Percentiles rank a stretch among this genome's conserved stretches.
Conservation (phyloP, 2,113 vertebrate genomes). For the Oncorhynchus mykiss region DNA sequence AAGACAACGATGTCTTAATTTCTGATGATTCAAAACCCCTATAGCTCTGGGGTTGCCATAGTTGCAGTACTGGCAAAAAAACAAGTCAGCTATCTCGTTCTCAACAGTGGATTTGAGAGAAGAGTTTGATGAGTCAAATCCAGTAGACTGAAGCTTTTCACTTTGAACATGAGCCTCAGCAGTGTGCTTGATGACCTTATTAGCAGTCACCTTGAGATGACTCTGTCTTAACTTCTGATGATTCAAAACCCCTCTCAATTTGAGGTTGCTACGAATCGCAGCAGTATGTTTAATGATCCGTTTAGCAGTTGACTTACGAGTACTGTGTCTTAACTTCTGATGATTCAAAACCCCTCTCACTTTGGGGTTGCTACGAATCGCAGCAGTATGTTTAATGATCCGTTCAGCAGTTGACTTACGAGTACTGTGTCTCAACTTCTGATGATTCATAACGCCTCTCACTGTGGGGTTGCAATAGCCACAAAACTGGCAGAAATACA, state of each 20-base stretch:
- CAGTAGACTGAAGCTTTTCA: neutral
- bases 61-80: slow-evolving; percentile 25
- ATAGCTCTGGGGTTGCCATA: neutral
- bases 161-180: neutral
- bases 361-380: slow-evolving; percentile 69
- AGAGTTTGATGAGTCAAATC: neutral
- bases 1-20: neutral
- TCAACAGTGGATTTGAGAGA: neutral
- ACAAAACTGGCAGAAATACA: slow-evolving; percentile 85
- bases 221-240: slow-evolving; percentile 76
- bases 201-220: too few species aligned
- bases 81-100: slow-evolving; percentile 36
- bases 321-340: slow-evolving; percentile 83
- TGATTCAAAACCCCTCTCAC: slow-evolving; percentile 85
- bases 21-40: slow-evolving; percentile 7
- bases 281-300: slow-evolving; percentile 76
- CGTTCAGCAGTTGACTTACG: slow-evolving; percentile 72
- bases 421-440: slow-evolving; percentile 82
- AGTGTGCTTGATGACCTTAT: slow-evolving; percentile 67
- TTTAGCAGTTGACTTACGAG: slow-evolving; percentile 70
- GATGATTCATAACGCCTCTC: slow-evolving; percentile 84
- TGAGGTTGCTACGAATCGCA: slow-evolving; percentile 68
- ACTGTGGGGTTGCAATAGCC: slow-evolving; percentile 80
- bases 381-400: slow-evolving; percentile 73
- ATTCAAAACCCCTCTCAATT: slow-evolving; percentile 81